Evolutionary conservation across 2,797 vertebrate species (phyloP), one percentile per base, ranked within the genome.

Genomic region (Poeciliopsis paucimaculata): DNA sequence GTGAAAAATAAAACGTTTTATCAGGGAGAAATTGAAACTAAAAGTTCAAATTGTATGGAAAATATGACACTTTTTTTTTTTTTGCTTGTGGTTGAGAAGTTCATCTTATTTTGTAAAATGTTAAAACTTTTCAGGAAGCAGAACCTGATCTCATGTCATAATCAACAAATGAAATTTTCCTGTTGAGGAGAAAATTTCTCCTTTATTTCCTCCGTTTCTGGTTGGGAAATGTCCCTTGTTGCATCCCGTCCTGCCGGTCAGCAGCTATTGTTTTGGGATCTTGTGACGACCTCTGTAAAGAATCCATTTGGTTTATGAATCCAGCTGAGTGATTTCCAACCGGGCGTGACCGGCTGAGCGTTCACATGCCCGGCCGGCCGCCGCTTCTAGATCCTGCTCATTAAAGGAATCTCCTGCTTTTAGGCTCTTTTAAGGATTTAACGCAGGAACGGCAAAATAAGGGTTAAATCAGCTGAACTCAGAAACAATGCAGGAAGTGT

Each of bases 261-360:
- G 23, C 62, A 76, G 5, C 16, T 53, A 34, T 77, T 78, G 51
- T 77, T n/a, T 2, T 71, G 16, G 26, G 34, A 55, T 72, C 76
- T 71, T 45, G 47, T 71, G 76, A 77, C n/a, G 18, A 71, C 43
- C 13, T 18, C 23, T 49, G 55, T 23, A 26, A 73, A 73, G 34
- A 78, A 77, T 71, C 43, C 20, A 72, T 78, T 46, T 36, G 53
- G 72, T 15, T 64, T 74, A 41, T 16, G 18, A 53, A 20, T 64
- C 34, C 28, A 28, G 13, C 34, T 20, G 53, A 28, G 20, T 45
- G n/a, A 18, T 26, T 26, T 49, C 28, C 47, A 46, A 15, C 16
- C 46, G 20, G 47, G 41, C 1, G 12, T 11, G 28, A 64, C 26
- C 10, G 16, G 28, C 11, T 74, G 60, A 28, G 13, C 75, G 23